A percentile compares a stretch with the other conserved stretches of the same genome.
phyloP scores from a whole-genome alignment of 2,797 vertebrate genomes.

The Sebastes trivittatus region DNA sequence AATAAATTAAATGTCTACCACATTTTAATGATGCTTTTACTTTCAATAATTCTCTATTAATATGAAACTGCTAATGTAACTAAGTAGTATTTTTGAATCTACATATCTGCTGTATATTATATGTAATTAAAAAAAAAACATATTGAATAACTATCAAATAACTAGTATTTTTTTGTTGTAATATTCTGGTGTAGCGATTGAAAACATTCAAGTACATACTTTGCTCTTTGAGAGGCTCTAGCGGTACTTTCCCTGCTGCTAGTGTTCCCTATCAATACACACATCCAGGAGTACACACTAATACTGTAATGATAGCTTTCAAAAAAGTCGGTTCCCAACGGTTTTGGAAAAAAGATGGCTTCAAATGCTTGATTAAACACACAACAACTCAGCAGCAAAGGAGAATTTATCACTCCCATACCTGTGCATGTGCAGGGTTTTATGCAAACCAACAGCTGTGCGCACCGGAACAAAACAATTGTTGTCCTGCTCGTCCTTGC shows the following conservation, averaged over 20 bases:
- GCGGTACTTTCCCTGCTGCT: conserved; percentile 3
- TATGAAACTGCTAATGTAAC: background rate
- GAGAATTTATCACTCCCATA: conserved; percentile 35
- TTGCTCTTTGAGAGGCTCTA: background rate
- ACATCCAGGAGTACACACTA: background rate
- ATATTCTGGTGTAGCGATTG: background rate
- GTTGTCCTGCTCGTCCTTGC: conserved; percentile 5
- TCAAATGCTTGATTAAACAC: conserved; percentile 56
- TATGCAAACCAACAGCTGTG: conserved; percentile 49
- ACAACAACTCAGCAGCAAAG: conserved; percentile 27
- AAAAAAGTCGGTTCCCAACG: conserved; percentile 19
- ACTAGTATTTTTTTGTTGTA: background rate
- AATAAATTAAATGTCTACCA: conserved; percentile 10
- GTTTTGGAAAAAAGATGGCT: background rate
- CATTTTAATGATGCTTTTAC: conserved; percentile 8
- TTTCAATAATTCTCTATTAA: background rate
- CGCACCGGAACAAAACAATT: background rate
- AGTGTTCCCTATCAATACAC: background rate
- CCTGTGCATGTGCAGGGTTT: background rate
- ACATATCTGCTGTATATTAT: background rate
- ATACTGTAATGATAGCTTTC: conserved; percentile 14
- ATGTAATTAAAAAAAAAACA: background rate
- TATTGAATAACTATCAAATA: background rate
- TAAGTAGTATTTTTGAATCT: background rate
- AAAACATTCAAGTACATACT: background rate